Evolutionary conservation across 2,113 vertebrate genomes (phyloP), one percentile per base, ranked within the genome.

Genomic region (Plotosus lineatus): DNA sequence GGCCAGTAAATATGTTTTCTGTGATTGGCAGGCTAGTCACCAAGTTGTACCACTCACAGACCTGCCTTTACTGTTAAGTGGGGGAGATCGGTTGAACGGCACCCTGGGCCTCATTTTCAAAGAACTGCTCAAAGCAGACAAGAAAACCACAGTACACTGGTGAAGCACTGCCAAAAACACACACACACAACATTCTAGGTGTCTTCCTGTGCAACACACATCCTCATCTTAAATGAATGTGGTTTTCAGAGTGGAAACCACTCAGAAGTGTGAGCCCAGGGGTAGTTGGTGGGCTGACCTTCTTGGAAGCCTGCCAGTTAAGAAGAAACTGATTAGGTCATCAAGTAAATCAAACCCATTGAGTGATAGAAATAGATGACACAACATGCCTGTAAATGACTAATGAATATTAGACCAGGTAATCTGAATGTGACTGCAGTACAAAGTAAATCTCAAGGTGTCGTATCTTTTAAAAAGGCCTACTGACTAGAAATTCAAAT

Each of bases 321-420:
- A 66, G 11, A 83, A 78, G 58, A 86, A 83, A 23, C 51, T 40
- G 84, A 80, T n/a, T 56, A n/a, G 69, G 71, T 85, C 75, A 84
- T 14, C 71, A 56, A 53, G 23, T 56, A 28, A 72, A 48, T 14
- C 74, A 46, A 69, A 63, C 26, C 55, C 51, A 85, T 56, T 44
- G 12, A 53, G 48, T 44, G 50, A 83, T 38, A 31, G 33, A 26
- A 8, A 26, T 21, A 21, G 14, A 28, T 61, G 77, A 44, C 46
- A 44, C 69, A n/a, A 3, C n/a, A 75, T 56, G 36, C 23, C 21
- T 40, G 33, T 40, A 75, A 42, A 56, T 75, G 51, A 75, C 51
- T 56, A 75, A 40, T 2, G 1, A 40, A 36, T 51, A 36, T 36
- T 7, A 51, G 48, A 9, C 6, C 8, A 51, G 33, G 7, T 51